phyloP scores from a whole-genome alignment of 2,888 invertebrate genomes.

The Syritta pipiens region DNA sequence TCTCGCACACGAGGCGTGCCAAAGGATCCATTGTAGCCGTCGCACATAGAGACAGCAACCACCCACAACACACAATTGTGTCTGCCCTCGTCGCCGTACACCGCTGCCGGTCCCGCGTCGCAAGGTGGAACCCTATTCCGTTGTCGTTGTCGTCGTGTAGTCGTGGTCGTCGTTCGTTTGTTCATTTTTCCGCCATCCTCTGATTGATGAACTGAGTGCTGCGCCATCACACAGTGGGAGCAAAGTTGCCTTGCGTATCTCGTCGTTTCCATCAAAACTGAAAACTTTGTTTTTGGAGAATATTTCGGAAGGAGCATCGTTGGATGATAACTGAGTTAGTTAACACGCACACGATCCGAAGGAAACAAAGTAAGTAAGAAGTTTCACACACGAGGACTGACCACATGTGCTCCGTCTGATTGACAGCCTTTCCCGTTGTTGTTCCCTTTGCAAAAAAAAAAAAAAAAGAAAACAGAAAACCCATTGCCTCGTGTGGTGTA shows the following conservation, averaged over 20 bases:
- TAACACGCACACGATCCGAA: no score
- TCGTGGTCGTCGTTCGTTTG: constrained; percentile 11
- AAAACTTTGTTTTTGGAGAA: constrained; percentile 20
- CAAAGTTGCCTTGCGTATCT: not conserved
- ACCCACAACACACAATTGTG: constrained; percentile 32
- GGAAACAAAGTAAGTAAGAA: no score
- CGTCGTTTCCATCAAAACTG: constrained; percentile 17
- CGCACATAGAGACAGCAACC: constrained; percentile 40
- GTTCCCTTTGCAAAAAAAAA: no score
- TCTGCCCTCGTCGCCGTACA: constrained; percentile 3
- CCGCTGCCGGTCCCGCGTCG: constrained; percentile 19
- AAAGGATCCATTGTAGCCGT: constrained; percentile 46
- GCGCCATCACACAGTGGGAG: constrained; percentile 18
- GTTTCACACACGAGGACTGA: no score
- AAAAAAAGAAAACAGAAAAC: no score
- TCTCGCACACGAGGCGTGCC: constrained; percentile 30
- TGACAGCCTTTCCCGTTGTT: no score
- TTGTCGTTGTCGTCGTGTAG: constrained; percentile 6
- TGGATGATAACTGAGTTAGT: no score
- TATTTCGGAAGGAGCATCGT: no score
- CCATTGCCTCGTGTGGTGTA: no score
- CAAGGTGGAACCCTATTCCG: constrained; percentile 42
- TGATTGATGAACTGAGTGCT: constrained; percentile 51
- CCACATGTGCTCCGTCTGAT: no score
- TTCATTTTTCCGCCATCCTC: constrained; percentile 15